Percentiles rank a stretch among this genome's conserved stretches.
Conservation (phyloP, 1,140 invertebrate genomes). For the Lineus longissimus region DNA sequence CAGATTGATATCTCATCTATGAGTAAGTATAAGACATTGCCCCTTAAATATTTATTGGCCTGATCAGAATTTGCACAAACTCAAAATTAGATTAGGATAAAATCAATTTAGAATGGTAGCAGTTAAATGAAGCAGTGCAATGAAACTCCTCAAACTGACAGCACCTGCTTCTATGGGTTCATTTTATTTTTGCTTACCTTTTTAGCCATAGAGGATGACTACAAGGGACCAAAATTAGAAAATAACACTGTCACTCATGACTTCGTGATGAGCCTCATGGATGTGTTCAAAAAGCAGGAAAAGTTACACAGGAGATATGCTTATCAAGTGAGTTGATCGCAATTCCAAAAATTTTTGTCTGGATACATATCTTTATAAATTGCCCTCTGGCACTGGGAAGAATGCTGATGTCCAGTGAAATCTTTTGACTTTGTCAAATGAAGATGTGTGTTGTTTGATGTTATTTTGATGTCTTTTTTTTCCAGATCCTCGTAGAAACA, state of each 20-base stretch:
- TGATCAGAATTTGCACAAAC: no score
- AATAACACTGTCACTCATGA: slow-evolving; percentile 73
- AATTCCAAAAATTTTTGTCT: neutral
- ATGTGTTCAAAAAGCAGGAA: slow-evolving; percentile 86
- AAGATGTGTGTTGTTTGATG: no score
- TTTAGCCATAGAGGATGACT: slow-evolving; percentile 88
- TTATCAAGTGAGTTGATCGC: slow-evolving; percentile 77
- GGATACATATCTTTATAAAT: neutral
- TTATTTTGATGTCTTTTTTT: slow-evolving; percentile 26
- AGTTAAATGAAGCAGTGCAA: no score
- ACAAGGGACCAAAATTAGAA: slow-evolving; percentile 84
- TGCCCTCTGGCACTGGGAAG: neutral
- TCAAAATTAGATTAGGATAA: no score
- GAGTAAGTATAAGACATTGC: slow-evolving; percentile 64
- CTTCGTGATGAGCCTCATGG: slow-evolving; percentile 75
- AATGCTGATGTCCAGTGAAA: no score
- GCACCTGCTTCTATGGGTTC: no score
- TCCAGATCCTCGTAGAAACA: slow-evolving; percentile 86
- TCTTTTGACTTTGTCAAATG: no score
- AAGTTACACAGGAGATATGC: slow-evolving; percentile 96
- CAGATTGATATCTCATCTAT: slow-evolving; percentile 84
- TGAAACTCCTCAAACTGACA: no score
- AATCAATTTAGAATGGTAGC: no score
- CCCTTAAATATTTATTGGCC: no score
- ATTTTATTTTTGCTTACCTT: no score